Conservation (phyloP, 2,888 invertebrate genomes). For the Teleiodes luculella region DNA sequence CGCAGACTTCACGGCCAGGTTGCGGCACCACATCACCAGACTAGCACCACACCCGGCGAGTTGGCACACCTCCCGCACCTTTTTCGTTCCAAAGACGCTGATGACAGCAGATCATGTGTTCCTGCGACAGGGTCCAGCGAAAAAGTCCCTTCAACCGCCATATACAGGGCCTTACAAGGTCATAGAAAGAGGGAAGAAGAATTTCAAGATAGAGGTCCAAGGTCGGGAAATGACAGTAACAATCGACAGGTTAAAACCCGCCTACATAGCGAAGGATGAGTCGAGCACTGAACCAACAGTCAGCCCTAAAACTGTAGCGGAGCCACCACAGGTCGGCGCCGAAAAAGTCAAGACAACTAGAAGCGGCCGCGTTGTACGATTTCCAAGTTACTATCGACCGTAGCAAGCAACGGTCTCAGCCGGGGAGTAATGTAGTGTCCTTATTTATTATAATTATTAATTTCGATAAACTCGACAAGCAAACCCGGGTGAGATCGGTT, state of each 20-base stretch:
- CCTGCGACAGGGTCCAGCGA: not conserved
- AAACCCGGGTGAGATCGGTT: too few relatives aligned
- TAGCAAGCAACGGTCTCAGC: constrained; percentile 1
- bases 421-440: not conserved
- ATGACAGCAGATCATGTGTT: not conserved
- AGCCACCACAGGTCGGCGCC: not conserved
- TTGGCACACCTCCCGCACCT: not conserved
- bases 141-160: not conserved
- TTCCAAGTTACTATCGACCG: constrained; percentile 23
- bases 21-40: not conserved
- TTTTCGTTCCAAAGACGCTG: not conserved
- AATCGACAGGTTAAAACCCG: not conserved
- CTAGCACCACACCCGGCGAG: not conserved
- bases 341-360: not conserved
- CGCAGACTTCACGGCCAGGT: not conserved
- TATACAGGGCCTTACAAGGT: not conserved
- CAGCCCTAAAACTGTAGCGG: not conserved
- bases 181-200: not conserved
- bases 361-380: not conserved
- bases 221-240: not conserved
- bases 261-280: not conserved
- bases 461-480: too few relatives aligned
- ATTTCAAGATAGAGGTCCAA: not conserved
- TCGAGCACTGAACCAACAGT: not conserved
- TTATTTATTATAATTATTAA: too few relatives aligned